phyloP scores from a whole-genome alignment of 2,888 invertebrate genomes.

The Ochropacha duplaris region DNA sequence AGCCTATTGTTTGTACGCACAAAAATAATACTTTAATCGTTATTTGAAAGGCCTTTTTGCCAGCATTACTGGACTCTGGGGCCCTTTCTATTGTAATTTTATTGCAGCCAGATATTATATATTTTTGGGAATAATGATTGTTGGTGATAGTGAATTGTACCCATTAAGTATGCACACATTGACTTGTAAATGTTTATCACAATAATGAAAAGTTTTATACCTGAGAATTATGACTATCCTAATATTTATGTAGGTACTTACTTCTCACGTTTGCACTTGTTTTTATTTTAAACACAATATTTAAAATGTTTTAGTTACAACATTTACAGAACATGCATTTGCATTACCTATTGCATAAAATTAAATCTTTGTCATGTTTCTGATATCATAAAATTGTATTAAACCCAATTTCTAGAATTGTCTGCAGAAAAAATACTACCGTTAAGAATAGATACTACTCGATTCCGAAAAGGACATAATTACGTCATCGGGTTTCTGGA shows the following conservation, averaged over 20 bases:
- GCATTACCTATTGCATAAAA: no score
- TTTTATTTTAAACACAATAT: no score
- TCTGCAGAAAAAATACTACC: conserved; percentile 18
- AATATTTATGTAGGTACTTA: background rate
- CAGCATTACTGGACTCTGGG: conserved; percentile 34
- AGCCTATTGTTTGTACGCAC: conserved; percentile 65
- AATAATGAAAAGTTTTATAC: conserved; percentile 25
- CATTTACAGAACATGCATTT: no score
- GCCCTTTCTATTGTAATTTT: conserved; percentile 58
- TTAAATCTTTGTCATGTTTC: no score
- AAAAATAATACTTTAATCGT: conserved; percentile 76
- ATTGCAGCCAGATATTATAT: conserved; percentile 58
- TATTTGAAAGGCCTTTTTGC: conserved; percentile 60
- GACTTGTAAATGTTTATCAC: conserved; percentile 19
- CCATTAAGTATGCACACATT: conserved; percentile 17
- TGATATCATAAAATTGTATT: no score
- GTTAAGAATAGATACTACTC: conserved; percentile 22
- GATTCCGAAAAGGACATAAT: conserved; percentile 28
- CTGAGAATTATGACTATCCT: background rate
- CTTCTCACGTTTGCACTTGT: no score
- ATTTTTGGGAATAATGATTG: conserved; percentile 37
- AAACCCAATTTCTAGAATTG: background rate
- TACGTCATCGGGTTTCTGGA: conserved; percentile 38
- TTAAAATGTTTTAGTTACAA: no score
- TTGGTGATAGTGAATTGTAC: conserved; percentile 33